These are phyloP conservation scores for Mimumesa dahlbomi DNA, from an alignment of 2,888 invertebrate species.

Conservation along the genomic window DNA sequence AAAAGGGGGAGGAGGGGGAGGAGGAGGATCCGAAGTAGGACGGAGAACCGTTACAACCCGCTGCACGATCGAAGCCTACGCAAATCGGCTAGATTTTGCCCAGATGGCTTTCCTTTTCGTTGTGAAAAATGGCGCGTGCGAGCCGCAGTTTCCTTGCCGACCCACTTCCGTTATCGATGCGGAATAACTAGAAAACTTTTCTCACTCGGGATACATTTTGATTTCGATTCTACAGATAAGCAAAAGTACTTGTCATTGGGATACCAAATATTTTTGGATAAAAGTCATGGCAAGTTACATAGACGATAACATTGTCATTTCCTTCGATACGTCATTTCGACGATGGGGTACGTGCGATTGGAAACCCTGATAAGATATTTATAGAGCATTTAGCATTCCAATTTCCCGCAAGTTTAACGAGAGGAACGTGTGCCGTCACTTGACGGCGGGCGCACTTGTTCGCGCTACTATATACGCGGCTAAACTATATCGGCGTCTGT, in stretches of 20 bases:
- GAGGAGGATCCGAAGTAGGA: slow-evolving; percentile 77
- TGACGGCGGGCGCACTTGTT: slow-evolving; percentile 54
- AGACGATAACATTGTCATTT: too few species aligned
- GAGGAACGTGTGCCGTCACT: slow-evolving; percentile 31
- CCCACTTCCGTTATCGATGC: slow-evolving; percentile 67
- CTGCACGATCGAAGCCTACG: slow-evolving; percentile 71
- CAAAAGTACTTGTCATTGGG: too few species aligned
- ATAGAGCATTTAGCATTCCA: slow-evolving; percentile 13
- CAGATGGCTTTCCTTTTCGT: slow-evolving; percentile 80
- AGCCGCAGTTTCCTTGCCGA: slow-evolving; percentile 72
- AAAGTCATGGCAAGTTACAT: too few species aligned
- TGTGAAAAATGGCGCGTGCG: slow-evolving; percentile 80
- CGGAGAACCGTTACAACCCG: slow-evolving; percentile 79
- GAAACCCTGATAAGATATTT: not conserved
- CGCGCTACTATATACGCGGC: slow-evolving; percentile 61
- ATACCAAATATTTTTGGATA: too few species aligned
- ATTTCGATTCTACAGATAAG: too few species aligned
- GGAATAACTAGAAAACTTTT: slow-evolving; percentile 3
- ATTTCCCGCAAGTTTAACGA: slow-evolving; percentile 13
- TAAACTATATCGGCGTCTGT: slow-evolving; percentile 60
- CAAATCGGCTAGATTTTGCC: slow-evolving; percentile 72
- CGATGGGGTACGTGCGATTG: not conserved
- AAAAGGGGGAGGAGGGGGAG: slow-evolving; percentile 73
- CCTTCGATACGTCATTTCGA: too few species aligned
- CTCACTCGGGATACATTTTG: too few species aligned